phyloP scores from a whole-genome alignment of 2,888 invertebrate genomes.

The Drosophila mimica region DNA sequence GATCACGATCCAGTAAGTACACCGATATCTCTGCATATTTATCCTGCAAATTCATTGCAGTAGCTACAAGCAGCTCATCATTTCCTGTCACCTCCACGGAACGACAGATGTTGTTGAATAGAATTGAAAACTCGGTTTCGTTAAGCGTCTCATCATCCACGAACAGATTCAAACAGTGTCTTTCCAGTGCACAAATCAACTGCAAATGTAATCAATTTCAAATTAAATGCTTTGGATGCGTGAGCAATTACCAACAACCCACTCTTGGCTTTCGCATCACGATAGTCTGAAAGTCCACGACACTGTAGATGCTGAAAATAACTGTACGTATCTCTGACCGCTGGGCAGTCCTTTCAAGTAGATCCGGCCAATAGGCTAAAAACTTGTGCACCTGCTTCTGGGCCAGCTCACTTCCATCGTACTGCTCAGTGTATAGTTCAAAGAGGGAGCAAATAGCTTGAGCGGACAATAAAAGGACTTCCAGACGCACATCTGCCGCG shows the following conservation, averaged over 20 bases:
- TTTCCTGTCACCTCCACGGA: constrained; percentile 55
- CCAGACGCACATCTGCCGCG: constrained; percentile 21
- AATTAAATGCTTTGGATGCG: background rate
- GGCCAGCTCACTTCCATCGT: constrained; percentile 13
- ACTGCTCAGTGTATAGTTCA: constrained; percentile 32
- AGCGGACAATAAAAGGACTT: constrained; percentile 48
- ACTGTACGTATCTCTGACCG: constrained; percentile 38
- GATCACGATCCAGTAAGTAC: constrained; percentile 2
- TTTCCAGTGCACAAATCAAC: constrained; percentile 51
- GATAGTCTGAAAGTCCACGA: constrained; percentile 42
- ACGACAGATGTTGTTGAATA: constrained; percentile 45
- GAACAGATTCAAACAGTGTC: constrained; percentile 39
- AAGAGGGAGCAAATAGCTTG: constrained; percentile 52
- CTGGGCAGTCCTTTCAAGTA: constrained; percentile 20
- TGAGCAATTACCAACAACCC: background rate
- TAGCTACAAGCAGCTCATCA: constrained; percentile 21
- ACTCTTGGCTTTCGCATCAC: constrained; percentile 19
- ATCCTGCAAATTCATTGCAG: constrained; percentile 28
- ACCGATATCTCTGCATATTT: constrained; percentile 15
- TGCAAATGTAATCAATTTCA: constrained; percentile 13
- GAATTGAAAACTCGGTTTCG: constrained; percentile 36
- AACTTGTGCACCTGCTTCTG: constrained; percentile 41
- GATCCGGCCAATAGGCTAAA: constrained; percentile 45
- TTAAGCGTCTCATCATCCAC: constrained; percentile 47
- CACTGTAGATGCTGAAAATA: constrained; percentile 49